phyloP scores from a whole-genome alignment of 2,888 invertebrate genomes.

The Nomada fucata region DNA sequence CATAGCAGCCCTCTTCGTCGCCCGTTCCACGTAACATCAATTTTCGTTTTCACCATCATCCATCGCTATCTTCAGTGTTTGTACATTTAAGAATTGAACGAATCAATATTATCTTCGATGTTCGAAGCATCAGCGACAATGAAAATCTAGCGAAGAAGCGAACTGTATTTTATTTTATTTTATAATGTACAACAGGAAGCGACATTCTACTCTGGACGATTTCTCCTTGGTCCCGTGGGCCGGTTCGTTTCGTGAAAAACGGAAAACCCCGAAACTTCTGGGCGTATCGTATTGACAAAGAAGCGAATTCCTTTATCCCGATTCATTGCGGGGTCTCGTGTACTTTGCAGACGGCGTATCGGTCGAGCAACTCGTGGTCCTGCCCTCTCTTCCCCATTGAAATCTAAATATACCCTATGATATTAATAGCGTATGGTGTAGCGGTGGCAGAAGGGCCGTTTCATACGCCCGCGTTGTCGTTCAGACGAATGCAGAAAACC shows the following conservation, averaged over 20 bases:
- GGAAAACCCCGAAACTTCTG: background rate
- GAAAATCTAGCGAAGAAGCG: too few species aligned
- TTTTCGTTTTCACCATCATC: too few species aligned
- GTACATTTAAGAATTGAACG: too few species aligned
- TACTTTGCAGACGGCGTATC: slow-evolving; percentile 73
- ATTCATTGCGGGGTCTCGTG: slow-evolving; percentile 51
- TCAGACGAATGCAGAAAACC: slow-evolving; percentile 61
- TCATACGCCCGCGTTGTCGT: slow-evolving; percentile 66
- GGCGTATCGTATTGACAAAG: slow-evolving; percentile 37
- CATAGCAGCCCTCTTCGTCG: background rate
- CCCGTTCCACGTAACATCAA: background rate
- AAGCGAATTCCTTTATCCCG: slow-evolving; percentile 54
- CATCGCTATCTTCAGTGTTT: too few species aligned
- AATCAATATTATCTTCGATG: too few species aligned
- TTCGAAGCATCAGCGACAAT: too few species aligned
- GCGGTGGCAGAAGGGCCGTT: slow-evolving; percentile 71
- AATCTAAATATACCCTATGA: slow-evolving; percentile 81
- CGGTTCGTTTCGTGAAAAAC: background rate
- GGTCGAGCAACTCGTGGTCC: slow-evolving; percentile 63
- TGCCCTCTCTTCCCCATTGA: slow-evolving; percentile 79
- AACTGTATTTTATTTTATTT: too few species aligned
- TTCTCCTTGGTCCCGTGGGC: background rate
- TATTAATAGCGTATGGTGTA: slow-evolving; percentile 80
- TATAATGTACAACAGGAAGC: too few species aligned
- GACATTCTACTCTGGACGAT: too few species aligned